Percentiles rank a stretch among this genome's conserved stretches.
Conservation (phyloP, 2,797 vertebrate genomes). For the Coregonus suidteri region DNA sequence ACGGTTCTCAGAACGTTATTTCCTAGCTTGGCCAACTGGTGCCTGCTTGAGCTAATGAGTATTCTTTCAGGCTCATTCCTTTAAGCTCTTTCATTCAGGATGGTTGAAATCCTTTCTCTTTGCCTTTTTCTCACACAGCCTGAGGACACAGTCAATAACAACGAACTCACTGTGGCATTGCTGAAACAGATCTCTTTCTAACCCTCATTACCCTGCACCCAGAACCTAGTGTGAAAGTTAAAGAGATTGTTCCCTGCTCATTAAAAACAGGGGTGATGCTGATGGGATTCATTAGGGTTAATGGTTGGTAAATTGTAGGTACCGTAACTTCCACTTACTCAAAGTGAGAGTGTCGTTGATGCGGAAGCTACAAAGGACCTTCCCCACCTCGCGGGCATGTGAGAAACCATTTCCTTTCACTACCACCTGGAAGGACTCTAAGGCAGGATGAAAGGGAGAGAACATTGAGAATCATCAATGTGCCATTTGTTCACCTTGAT, state of each 20-base stretch:
- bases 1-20: too few species aligned
- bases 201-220: not conserved
- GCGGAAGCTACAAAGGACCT: constrained; percentile 95
- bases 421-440: constrained; percentile 95
- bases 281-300: not conserved
- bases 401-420: constrained; percentile 94
- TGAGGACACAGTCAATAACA: not conserved
- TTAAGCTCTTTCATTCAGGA: not conserved
- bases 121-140: not conserved
- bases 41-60: not conserved
- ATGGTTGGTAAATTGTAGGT: not conserved
- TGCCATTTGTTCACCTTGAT: not conserved
- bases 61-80: not conserved
- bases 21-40: not conserved
- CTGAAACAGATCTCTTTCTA: not conserved
- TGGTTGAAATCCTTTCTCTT: not conserved
- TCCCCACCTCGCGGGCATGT: constrained; percentile 86
- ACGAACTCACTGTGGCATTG: not conserved
- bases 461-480: not conserved
- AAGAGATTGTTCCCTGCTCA: not conserved
- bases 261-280: not conserved
- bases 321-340: constrained; percentile 78
- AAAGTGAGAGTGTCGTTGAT: constrained; percentile 93
- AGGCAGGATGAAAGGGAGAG: constrained; percentile 2
- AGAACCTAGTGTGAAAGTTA: not conserved